Percentiles rank a stretch among this genome's conserved stretches.
phyloP scores from a whole-genome alignment of 2,888 invertebrate species.

The Rotaria macrura region DNA sequence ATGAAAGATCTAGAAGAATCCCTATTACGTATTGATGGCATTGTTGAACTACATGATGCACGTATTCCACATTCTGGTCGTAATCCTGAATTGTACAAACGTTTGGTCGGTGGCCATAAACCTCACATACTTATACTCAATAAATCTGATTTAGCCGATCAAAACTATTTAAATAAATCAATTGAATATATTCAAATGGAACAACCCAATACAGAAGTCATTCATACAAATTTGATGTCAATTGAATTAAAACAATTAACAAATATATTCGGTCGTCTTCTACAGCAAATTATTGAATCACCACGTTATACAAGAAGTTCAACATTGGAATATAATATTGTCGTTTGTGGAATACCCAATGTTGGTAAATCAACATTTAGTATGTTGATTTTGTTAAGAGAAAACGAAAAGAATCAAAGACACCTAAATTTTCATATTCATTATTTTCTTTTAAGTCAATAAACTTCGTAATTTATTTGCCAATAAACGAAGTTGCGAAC shows the following conservation, averaged over 20 bases:
- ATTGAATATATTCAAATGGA: constrained; percentile 26
- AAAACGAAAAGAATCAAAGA: too few relatives aligned
- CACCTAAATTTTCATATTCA: too few relatives aligned
- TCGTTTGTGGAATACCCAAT: constrained; percentile 34
- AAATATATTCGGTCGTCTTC: neutral
- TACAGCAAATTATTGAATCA: neutral
- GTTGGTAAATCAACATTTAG: constrained; percentile 34
- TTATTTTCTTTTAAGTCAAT: neutral
- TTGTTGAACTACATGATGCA: constrained; percentile 33
- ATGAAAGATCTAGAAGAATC: constrained; percentile 28
- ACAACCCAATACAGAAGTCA: constrained; percentile 21
- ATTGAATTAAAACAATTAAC: neutral
- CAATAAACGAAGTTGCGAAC: neutral
- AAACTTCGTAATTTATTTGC: neutral
- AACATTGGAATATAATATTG: neutral
- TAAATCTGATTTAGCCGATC: constrained; percentile 29
- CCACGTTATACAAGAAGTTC: constrained; percentile 4
- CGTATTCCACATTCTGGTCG: constrained; percentile 22
- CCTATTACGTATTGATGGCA: constrained; percentile 27
- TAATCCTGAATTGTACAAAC: neutral
- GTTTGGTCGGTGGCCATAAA: constrained; percentile 27
- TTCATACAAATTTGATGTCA: neutral
- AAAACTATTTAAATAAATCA: neutral
- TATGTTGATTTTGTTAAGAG: too few relatives aligned
- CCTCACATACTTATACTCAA: constrained; percentile 32